Conservation (phyloP, 2,888 invertebrate genomes). For the Drosophila ustulata region DNA sequence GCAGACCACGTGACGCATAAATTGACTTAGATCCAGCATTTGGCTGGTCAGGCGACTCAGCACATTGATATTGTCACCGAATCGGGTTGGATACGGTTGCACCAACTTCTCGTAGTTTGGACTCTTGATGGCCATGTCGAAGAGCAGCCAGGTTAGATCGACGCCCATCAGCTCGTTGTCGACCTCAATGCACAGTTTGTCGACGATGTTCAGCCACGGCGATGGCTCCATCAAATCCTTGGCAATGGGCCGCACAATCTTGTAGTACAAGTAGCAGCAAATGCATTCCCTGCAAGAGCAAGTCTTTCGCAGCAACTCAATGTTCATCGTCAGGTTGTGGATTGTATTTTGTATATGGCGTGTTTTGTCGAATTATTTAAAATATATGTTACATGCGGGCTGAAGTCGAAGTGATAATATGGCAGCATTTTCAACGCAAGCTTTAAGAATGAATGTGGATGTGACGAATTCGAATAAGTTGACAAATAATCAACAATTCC, state of each 20-base stretch:
- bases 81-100: slow-evolving; percentile 15
- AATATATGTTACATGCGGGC: too few relatives aligned
- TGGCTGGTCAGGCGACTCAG: slow-evolving; percentile 11
- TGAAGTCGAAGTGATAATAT: too few relatives aligned
- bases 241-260: neutral
- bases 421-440: too few relatives aligned
- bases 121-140: slow-evolving; percentile 28
- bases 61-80: slow-evolving; percentile 1
- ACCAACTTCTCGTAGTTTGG: slow-evolving; percentile 22
- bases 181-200: slow-evolving; percentile 9
- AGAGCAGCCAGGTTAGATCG: slow-evolving; percentile 38
- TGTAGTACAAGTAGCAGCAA: too few relatives aligned
- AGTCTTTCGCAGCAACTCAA: too few relatives aligned
- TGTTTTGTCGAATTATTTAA: too few relatives aligned
- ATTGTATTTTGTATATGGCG: too few relatives aligned
- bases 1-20: slow-evolving; percentile 4
- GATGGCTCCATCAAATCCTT: slow-evolving; percentile 17
- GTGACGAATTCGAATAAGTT: too few relatives aligned
- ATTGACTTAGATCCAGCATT: slow-evolving; percentile 14
- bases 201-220: slow-evolving; percentile 11
- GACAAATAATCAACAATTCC: too few relatives aligned
- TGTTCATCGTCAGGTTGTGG: too few relatives aligned
- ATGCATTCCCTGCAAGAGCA: too few relatives aligned
- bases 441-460: too few relatives aligned
- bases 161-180: slow-evolving; percentile 29